Evolutionary conservation across 2,113 vertebrate genomes (phyloP).

Genomic region (Phrynocephalus versicolor): DNA sequence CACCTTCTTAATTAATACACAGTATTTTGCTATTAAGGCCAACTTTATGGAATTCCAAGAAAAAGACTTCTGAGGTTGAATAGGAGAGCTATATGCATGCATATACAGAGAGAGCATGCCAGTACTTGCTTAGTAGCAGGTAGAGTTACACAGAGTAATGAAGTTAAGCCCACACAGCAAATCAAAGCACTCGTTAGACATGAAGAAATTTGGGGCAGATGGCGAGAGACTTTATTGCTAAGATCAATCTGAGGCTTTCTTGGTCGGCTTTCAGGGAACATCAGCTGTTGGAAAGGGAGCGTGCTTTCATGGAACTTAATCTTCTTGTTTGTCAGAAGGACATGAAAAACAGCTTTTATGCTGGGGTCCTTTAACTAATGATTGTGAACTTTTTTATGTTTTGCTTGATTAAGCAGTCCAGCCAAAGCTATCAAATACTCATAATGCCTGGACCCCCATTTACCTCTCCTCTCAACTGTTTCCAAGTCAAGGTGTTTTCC

Average conservation of each 20-base stretch:
- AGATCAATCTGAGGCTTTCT: conserved; percentile 30
- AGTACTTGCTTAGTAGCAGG: background rate
- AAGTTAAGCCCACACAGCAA: background rate
- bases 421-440: conserved; percentile 12
- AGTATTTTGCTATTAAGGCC: background rate
- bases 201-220: conserved; percentile 20
- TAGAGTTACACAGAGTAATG: background rate
- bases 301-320: background rate
- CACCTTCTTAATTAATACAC: background rate
- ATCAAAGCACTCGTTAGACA: conserved; percentile 14
- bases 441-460: conserved; percentile 24
- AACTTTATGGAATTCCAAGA: background rate
- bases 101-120: background rate
- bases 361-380: background rate
- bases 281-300: background rate
- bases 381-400: conserved; percentile 1
- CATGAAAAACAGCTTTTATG: conserved; percentile 20
- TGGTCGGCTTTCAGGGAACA: conserved; percentile 3
- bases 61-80: background rate
- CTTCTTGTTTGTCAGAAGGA: background rate
- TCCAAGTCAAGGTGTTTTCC: background rate
- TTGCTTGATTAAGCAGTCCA: conserved; percentile 14
- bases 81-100: too few species aligned
- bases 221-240: background rate
- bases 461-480: conserved; percentile 5